Conservation (phyloP, 2,113 vertebrate genomes). For the Channa maculata region DNA sequence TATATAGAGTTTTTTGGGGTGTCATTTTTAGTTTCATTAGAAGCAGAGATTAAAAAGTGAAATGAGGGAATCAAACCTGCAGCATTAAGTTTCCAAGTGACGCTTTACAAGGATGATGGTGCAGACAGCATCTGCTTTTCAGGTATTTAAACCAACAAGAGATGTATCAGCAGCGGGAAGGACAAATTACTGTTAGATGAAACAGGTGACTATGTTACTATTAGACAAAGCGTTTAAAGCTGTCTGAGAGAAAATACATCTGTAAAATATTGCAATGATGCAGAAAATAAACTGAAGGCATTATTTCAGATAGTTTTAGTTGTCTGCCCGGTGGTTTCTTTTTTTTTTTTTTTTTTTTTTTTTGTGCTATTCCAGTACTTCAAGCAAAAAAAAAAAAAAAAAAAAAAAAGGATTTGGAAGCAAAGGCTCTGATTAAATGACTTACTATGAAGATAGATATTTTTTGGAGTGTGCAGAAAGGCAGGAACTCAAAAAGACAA, state of each 20-base stretch:
- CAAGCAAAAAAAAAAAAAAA: no score
- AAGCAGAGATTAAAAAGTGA: neutral
- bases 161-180: neutral
- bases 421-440: neutral
- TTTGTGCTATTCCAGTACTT: no score
- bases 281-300: neutral
- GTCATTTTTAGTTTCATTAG: conserved; percentile 1
- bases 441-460: neutral
- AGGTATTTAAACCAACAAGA: conserved; percentile 5
- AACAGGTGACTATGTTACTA: neutral
- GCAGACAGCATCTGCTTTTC: neutral
- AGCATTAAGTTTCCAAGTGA: neutral
- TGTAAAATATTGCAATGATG: neutral
- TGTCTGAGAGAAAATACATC: neutral
- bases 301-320: no score
- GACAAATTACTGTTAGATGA: neutral
- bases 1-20: neutral
- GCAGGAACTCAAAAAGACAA: conserved; percentile 24
- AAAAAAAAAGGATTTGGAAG: no score
- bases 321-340: no score
- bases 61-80: neutral
- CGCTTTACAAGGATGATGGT: neutral
- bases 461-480: conserved; percentile 2
- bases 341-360: no score
- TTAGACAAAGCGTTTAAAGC: neutral